These are phyloP conservation scores for Danaus chrysippus DNA, from an alignment of 2,888 invertebrate genomes.

Conservation along the genomic window DNA sequence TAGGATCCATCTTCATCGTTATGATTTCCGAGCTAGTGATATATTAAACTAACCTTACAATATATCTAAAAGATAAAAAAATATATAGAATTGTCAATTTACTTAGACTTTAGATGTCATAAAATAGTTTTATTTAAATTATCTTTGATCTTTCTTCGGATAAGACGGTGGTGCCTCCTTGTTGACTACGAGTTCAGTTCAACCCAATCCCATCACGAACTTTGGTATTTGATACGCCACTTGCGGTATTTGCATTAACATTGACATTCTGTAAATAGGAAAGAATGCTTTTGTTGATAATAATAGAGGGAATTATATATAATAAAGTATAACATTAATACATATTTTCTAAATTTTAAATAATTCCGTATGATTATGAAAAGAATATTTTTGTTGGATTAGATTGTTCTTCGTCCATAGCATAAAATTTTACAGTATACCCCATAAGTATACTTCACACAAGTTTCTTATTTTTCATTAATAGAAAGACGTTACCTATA, in stretches of 20 bases:
- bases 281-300: background rate
- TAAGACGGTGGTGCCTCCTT: conserved; percentile 40
- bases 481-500: too few relatives aligned
- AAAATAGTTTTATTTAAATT: conserved; percentile 16
- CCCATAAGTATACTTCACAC: too few relatives aligned
- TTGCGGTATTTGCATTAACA: conserved; percentile 91
- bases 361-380: too few relatives aligned
- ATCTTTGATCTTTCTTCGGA: conserved; percentile 33
- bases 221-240: conserved; percentile 90
- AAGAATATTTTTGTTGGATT: too few relatives aligned
- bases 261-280: conserved; percentile 83
- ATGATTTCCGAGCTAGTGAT: background rate
- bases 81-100: conserved; percentile 8
- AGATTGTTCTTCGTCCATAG: too few relatives aligned
- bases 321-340: too few relatives aligned
- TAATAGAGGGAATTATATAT: too few relatives aligned
- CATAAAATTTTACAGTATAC: too few relatives aligned
- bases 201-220: conserved; percentile 91
- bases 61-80: conserved; percentile 5
- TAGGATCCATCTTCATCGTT: conserved; percentile 9
- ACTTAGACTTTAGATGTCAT: conserved; percentile 20
- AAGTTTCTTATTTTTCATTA: too few relatives aligned
- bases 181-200: conserved; percentile 43
- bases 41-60: conserved; percentile 11
- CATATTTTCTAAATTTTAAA: too few relatives aligned